Evolutionary conservation across 2,797 vertebrate species (phyloP).

Genomic region (Chrysocyon brachyurus): DNA sequence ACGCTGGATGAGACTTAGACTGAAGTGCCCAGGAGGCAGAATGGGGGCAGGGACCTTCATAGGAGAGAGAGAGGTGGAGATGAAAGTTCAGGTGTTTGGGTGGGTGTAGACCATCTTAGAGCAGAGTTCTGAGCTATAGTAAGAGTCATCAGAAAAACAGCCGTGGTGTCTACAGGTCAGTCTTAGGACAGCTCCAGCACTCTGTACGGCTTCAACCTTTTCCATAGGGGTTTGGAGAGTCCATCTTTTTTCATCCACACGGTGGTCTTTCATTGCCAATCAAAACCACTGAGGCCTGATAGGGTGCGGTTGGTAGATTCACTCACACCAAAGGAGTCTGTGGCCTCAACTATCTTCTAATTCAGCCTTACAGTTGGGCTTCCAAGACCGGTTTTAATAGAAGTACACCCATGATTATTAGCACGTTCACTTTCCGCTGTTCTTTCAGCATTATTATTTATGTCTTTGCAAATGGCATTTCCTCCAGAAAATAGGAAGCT

Average conservation of each 20-base stretch:
- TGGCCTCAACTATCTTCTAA: neutral
- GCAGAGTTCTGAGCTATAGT: neutral
- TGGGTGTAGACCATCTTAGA: neutral
- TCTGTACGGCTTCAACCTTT: neutral
- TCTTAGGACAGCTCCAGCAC: neutral
- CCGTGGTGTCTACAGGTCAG: neutral
- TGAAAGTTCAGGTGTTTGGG: neutral
- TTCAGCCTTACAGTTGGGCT: neutral
- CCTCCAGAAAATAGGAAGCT: slow-evolving; percentile 64
- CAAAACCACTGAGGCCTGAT: neutral
- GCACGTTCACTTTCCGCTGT: neutral
- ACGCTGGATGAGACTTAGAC: neutral
- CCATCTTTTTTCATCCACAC: neutral
- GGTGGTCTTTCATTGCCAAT: neutral
- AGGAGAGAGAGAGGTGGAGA: neutral
- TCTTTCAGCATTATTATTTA: slow-evolving; percentile 42
- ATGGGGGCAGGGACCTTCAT: fast-evolving
- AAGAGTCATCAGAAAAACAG: neutral
- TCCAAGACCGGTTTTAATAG: slow-evolving; percentile 10
- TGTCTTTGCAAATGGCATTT: slow-evolving; percentile 72
- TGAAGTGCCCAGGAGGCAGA: neutral
- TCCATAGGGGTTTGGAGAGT: neutral
- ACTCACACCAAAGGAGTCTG: neutral
- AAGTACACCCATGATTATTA: neutral
- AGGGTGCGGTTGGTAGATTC: neutral